A percentile compares a stretch with the other conserved stretches of the same genome.
These are phyloP conservation scores for Hiodon tergisus DNA, from an alignment of 2,113 vertebrate species.

Conservation along the genomic window DNA sequence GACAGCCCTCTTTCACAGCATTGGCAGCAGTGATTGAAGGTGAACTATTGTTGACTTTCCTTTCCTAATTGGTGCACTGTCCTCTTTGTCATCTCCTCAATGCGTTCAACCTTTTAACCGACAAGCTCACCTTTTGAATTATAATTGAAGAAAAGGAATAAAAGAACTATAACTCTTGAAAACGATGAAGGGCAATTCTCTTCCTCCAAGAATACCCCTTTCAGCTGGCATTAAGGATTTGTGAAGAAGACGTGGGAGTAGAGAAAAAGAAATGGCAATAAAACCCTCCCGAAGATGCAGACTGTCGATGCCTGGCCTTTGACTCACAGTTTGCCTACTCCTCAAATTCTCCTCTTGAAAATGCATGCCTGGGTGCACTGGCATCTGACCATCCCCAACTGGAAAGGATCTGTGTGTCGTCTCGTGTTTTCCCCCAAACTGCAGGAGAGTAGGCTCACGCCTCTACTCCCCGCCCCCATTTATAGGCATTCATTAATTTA, in stretches of 20 bases:
- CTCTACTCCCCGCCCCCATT: too few species aligned
- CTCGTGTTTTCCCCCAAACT: too few species aligned
- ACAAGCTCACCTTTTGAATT: neutral
- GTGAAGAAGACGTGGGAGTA: neutral
- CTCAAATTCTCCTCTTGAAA: too few species aligned
- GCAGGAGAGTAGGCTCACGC: too few species aligned
- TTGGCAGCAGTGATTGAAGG: constrained; percentile 3
- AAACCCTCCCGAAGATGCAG: too few species aligned
- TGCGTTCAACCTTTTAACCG: neutral
- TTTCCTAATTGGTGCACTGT: neutral
- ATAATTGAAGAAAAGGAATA: constrained; percentile 1
- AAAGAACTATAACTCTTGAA: neutral
- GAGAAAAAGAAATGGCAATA: too few species aligned
- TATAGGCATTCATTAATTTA: too few species aligned
- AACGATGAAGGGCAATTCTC: neutral
- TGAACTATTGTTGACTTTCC: constrained; percentile 5
- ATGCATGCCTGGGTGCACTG: too few species aligned
- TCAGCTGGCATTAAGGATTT: neutral
- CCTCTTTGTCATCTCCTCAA: neutral
- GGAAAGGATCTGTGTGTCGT: too few species aligned
- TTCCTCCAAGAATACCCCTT: neutral
- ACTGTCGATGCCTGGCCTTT: too few species aligned
- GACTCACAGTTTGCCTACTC: too few species aligned
- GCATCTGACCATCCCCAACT: too few species aligned
- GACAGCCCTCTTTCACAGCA: neutral